phyloP scores from a whole-genome alignment of 2,113 vertebrate species.

The Pluvianellus socialis region DNA sequence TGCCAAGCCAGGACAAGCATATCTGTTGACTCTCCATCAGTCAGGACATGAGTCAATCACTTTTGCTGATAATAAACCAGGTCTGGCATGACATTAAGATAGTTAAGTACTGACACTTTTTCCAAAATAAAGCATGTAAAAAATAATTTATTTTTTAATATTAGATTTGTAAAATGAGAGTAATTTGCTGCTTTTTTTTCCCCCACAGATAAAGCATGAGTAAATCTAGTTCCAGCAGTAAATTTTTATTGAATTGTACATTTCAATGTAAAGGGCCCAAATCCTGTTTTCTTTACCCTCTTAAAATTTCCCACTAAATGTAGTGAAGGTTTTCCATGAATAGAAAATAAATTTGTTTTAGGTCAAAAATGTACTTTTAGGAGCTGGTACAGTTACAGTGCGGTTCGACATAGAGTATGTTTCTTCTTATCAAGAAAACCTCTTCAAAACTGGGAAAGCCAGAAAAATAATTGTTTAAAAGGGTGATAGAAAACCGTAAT shows the following conservation, averaged over 20 bases:
- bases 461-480: background rate
- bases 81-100: background rate
- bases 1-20: background rate
- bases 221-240: background rate
- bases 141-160: background rate
- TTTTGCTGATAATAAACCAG: slow-evolving; percentile 9
- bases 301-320: background rate
- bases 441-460: background rate
- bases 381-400: background rate
- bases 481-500: background rate
- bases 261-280: background rate
- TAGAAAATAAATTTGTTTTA: background rate
- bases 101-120: background rate
- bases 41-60: slow-evolving; percentile 7
- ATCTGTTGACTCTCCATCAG: slow-evolving; percentile 1
- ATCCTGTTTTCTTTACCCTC: background rate
- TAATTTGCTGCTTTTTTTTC: background rate
- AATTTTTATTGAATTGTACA: background rate
- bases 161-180: background rate
- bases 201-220: background rate
- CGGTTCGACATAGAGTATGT: background rate
- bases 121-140: background rate
- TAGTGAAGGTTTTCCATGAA: background rate
- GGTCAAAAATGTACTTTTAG: background rate
- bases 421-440: background rate